These are phyloP conservation scores for Festucalex cinctus DNA, from an alignment of 2,113 vertebrate species.

Conservation along the genomic window DNA sequence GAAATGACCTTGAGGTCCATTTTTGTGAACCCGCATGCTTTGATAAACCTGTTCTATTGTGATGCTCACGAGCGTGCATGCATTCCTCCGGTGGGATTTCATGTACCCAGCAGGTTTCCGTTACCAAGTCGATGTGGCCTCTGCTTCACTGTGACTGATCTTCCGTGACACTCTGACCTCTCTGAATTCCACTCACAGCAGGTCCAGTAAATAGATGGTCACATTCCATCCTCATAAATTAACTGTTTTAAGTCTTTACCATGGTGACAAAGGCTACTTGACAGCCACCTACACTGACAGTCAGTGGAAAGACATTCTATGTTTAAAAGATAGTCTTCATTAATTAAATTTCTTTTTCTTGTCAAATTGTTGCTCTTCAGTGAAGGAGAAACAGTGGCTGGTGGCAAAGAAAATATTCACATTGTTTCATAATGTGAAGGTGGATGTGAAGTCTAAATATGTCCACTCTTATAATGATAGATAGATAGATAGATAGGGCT, in stretches of 20 bases:
- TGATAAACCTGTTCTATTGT: background rate
- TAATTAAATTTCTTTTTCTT: background rate
- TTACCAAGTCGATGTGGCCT: conserved; percentile 23
- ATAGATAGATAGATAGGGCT: too few relatives aligned
- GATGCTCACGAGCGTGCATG: background rate
- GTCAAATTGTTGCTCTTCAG: too few relatives aligned
- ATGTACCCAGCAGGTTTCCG: conserved; percentile 6
- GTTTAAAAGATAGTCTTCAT: background rate
- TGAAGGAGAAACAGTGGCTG: too few relatives aligned
- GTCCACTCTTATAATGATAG: too few relatives aligned
- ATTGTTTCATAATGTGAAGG: too few relatives aligned
- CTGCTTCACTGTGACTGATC: conserved; percentile 17
- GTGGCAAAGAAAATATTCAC: too few relatives aligned
- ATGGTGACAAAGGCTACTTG: background rate
- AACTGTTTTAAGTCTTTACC: background rate
- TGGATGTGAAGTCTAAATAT: too few relatives aligned
- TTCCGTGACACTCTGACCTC: conserved; percentile 31
- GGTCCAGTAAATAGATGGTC: conserved; percentile 22
- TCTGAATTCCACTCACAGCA: conserved; percentile 53
- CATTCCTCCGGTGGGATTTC: background rate
- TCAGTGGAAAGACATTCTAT: background rate
- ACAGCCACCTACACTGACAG: too few relatives aligned
- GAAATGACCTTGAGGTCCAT: background rate
- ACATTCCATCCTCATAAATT: conserved; percentile 1
- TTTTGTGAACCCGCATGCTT: conserved; percentile 1